Evolutionary conservation across 2,888 invertebrate genomes (phyloP).

Genomic region (Prosopocoilus inquinatus): DNA sequence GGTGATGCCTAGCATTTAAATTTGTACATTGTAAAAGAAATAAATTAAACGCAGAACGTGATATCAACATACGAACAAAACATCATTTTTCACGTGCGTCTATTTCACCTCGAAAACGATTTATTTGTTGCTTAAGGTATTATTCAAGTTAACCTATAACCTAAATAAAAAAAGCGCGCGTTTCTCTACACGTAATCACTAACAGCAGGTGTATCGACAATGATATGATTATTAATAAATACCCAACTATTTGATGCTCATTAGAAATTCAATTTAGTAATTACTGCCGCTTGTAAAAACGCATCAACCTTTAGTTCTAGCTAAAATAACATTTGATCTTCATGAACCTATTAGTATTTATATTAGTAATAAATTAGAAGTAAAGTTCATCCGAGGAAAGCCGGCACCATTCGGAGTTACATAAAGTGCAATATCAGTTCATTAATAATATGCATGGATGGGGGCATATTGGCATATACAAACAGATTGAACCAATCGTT

Average conservation of each 20-base stretch:
- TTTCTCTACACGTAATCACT: neutral
- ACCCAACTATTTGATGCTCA: neutral
- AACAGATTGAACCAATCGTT: slow-evolving; percentile 34
- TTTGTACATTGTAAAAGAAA: too few relatives aligned
- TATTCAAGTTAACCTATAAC: too few relatives aligned
- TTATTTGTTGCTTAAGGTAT: too few relatives aligned
- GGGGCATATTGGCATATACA: slow-evolving; percentile 33
- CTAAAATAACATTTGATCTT: slow-evolving; percentile 29
- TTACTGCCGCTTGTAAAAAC: slow-evolving; percentile 9
- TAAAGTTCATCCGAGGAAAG: slow-evolving; percentile 35
- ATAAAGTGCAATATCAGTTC: slow-evolving; percentile 36
- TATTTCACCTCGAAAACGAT: too few relatives aligned
- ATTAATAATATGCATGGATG: slow-evolving; percentile 35
- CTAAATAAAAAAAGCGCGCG: too few relatives aligned
- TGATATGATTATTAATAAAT: slow-evolving; percentile 3
- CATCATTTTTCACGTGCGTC: too few relatives aligned
- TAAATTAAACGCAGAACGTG: too few relatives aligned
- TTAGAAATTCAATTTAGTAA: slow-evolving; percentile 12
- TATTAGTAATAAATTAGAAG: slow-evolving; percentile 36
- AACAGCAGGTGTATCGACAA: slow-evolving; percentile 9
- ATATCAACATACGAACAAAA: too few relatives aligned
- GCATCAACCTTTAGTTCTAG: slow-evolving; percentile 10
- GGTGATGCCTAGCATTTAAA: too few relatives aligned
- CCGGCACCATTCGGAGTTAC: slow-evolving; percentile 32
- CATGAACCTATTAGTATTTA: slow-evolving; percentile 35